Percentiles rank a stretch among this genome's conserved stretches.
Evolutionary conservation across 2,797 vertebrate species (phyloP).

Genomic region (Lateolabrax maculatus): DNA sequence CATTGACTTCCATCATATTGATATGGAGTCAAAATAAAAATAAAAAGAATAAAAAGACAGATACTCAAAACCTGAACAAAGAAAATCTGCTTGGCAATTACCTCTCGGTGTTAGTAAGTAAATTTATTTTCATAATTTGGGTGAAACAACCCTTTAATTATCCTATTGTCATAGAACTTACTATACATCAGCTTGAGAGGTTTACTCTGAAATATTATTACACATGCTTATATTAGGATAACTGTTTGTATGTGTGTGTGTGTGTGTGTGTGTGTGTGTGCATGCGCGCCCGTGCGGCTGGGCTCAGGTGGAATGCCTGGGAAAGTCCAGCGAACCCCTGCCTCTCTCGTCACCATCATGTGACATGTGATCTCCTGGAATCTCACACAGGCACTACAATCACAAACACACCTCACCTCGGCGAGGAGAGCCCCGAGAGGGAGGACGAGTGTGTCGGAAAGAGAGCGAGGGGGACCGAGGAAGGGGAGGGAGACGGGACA

Average conservation of each 20-base stretch:
- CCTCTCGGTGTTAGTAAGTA: neutral
- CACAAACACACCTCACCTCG: slow-evolving; percentile 80
- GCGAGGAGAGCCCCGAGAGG: slow-evolving; percentile 47
- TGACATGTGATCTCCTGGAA: slow-evolving; percentile 86
- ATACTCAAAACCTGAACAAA: neutral
- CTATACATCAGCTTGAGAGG: neutral
- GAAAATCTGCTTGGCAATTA: neutral
- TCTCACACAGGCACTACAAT: slow-evolving; percentile 83
- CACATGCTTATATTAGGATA: neutral
- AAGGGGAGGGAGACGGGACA: slow-evolving; percentile 10
- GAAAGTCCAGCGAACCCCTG: slow-evolving; percentile 65
- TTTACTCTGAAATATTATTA: neutral
- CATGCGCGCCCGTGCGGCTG: slow-evolving; percentile 2
- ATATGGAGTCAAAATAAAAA: no score
- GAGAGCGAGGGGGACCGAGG: slow-evolving; percentile 6
- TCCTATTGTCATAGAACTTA: neutral
- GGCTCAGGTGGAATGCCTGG: slow-evolving; percentile 70
- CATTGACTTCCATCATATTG: neutral
- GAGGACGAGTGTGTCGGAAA: slow-evolving; percentile 31
- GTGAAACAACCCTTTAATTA: neutral
- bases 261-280: neutral
- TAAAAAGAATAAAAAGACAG: neutral
- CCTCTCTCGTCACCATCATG: slow-evolving; percentile 76
- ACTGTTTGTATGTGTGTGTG: neutral
- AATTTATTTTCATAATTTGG: neutral